phyloP scores from a whole-genome alignment of 2,888 invertebrate genomes.

The Napeogenes sylphis region DNA sequence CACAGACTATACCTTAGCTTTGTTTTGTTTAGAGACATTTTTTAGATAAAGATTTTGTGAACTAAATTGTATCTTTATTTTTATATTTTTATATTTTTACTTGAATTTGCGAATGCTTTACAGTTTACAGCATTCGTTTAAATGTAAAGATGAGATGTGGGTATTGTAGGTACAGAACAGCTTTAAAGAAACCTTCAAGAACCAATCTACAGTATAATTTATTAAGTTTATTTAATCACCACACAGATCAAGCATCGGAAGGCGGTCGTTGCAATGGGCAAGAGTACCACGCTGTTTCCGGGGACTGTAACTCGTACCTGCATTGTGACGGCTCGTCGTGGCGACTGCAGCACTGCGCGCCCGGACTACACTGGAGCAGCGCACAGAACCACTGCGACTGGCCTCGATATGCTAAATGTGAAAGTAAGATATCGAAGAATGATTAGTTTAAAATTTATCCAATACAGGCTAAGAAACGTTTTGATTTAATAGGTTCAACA shows the following conservation, averaged over 20 bases:
- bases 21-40: too few relatives aligned
- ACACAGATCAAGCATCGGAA: conserved; percentile 38
- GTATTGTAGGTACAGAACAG: too few relatives aligned
- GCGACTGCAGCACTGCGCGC: conserved; percentile 84
- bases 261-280: conserved; percentile 51
- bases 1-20: neutral
- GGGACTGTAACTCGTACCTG: conserved; percentile 85
- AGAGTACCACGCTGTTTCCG: conserved; percentile 76
- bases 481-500: conserved; percentile 32
- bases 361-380: conserved; percentile 90
- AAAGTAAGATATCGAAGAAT: conserved; percentile 41
- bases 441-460: neutral
- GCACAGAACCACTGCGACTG: conserved; percentile 85
- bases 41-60: too few relatives aligned
- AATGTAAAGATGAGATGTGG: too few relatives aligned
- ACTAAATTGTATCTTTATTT: too few relatives aligned
- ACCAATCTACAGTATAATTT: too few relatives aligned
- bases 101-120: too few relatives aligned
- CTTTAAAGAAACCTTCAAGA: too few relatives aligned
- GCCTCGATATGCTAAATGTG: conserved; percentile 86
- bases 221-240: too few relatives aligned
- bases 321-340: conserved; percentile 84
- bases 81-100: too few relatives aligned
- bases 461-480: conserved; percentile 2
- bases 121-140: too few relatives aligned